Evolutionary conservation across 2,888 invertebrate genomes (phyloP).

Genomic region (Agonopterix heracliana): DNA sequence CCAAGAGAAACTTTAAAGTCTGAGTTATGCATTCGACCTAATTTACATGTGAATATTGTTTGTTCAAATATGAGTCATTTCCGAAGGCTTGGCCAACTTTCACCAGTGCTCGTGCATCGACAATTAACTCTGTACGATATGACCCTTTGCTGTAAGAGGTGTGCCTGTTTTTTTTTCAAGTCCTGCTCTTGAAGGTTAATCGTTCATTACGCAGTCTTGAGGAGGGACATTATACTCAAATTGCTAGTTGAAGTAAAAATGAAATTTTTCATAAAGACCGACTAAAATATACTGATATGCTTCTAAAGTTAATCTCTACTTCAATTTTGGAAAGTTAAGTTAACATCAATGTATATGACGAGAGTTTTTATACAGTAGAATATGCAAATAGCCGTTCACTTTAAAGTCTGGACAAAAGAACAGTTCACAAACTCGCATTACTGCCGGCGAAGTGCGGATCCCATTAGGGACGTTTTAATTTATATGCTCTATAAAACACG

Average conservation of each 20-base stretch:
- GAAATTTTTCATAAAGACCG: neutral
- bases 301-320: neutral
- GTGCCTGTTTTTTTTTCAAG: neutral
- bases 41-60: slow-evolving; percentile 65
- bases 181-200: too few species aligned
- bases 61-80: slow-evolving; percentile 63
- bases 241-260: too few species aligned
- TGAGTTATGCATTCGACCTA: slow-evolving; percentile 42
- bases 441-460: slow-evolving; percentile 34
- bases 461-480: slow-evolving; percentile 39
- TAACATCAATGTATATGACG: slow-evolving; percentile 24
- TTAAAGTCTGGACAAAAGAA: slow-evolving; percentile 41
- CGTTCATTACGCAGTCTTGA: too few species aligned
- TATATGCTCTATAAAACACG: slow-evolving; percentile 30
- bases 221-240: too few species aligned
- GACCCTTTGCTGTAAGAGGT: slow-evolving; percentile 23
- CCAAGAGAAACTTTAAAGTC: slow-evolving; percentile 35
- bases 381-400: slow-evolving; percentile 44
- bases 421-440: slow-evolving; percentile 48
- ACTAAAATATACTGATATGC: neutral
- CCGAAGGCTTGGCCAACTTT: slow-evolving; percentile 59
- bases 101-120: slow-evolving; percentile 52
- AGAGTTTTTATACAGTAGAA: slow-evolving; percentile 31
- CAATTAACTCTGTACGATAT: slow-evolving; percentile 43
- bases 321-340: slow-evolving; percentile 11